Evolutionary conservation across 2,113 vertebrate genomes (phyloP), one percentile per base, ranked within the genome.

Genomic region (Zingel zingel): DNA sequence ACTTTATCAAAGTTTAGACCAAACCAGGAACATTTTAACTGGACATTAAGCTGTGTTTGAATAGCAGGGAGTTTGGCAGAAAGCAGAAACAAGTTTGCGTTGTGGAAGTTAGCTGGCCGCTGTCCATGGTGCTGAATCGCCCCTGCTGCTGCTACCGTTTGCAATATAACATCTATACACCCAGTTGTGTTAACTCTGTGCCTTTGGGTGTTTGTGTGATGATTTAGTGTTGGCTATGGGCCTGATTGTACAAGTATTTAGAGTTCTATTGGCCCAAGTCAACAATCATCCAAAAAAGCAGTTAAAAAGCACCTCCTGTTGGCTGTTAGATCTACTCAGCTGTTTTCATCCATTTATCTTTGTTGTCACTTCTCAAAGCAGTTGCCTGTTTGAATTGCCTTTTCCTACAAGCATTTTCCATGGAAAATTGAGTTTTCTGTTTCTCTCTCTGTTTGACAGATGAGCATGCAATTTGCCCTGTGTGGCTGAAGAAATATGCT

Each of bases 71-170:
- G 50, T 79, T 10, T 50, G 69, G 61, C 33, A 23, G 43, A 14
- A 0, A 39, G 69, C 1, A 8, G 4, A 1, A 13, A 6, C 23
- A 68, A 75, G 79, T 90, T 75, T 74, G 77, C 47, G 1, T 66
- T 47, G 66, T 36, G 48, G 12, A 33, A 76, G 54, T 77, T 47
- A 16, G 48, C 53, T 77, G 85, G 86, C 30, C 23, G 74, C 93
- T 94, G 94, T 95, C 93, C 91, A 84, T 93, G 93, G 93, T 95
- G 73, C 94, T 94, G 92, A 95, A 86, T 3, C 16, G 25, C 8
- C 10, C 27, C 62, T 25, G 58, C 25, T 14, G 54, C 39, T 36
- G 39, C 53, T 9, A 18, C 50, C 50, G 57, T 15, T 30, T 25
- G 19, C 45, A 7, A 0, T 14, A 25, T 48, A 47, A 53, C 58